phyloP scores from a whole-genome alignment of 2,797 vertebrate species.

The Helarctos malayanus region DNA sequence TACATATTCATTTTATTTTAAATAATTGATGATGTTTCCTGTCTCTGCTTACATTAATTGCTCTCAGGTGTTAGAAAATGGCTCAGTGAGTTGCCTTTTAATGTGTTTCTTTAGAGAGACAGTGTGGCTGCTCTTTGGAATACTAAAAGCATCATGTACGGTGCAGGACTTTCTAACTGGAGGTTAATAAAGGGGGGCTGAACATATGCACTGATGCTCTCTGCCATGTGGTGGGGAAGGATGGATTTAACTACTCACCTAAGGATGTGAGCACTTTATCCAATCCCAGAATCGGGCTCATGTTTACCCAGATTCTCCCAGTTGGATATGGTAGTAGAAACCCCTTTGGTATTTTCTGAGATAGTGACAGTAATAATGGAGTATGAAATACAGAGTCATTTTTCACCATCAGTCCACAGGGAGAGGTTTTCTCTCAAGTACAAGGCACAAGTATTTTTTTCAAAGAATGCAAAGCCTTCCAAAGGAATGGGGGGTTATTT shows the following conservation, averaged over 20 bases:
- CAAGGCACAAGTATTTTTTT: not conserved
- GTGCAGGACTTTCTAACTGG: slow-evolving; percentile 77
- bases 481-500: not conserved
- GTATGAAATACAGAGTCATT: slow-evolving; percentile 47
- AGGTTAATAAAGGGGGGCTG: slow-evolving; percentile 82
- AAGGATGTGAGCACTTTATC: slow-evolving; percentile 2
- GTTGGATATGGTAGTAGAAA: slow-evolving; percentile 9
- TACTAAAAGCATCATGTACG: slow-evolving; percentile 73
- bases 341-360: slow-evolving; percentile 9
- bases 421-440: slow-evolving; percentile 43
- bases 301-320: not conserved
- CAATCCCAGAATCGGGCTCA: slow-evolving; percentile 54
- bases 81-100: slow-evolving; percentile 87
- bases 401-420: not conserved
- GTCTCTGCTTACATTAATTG: slow-evolving; percentile 90
- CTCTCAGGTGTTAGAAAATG: slow-evolving; percentile 89
- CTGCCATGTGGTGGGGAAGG: not conserved
- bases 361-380: slow-evolving; percentile 43
- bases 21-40: slow-evolving; percentile 91
- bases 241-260: not conserved
- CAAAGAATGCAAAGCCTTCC: not conserved
- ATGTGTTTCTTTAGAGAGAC: slow-evolving; percentile 85
- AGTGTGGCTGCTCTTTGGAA: slow-evolving; percentile 74
- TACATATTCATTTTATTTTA: slow-evolving; percentile 91
- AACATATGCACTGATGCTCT: not conserved